Percentiles rank a stretch among this genome's conserved stretches.
Conservation (phyloP, 2,797 vertebrate genomes). For the Sebastes steindachneri region DNA sequence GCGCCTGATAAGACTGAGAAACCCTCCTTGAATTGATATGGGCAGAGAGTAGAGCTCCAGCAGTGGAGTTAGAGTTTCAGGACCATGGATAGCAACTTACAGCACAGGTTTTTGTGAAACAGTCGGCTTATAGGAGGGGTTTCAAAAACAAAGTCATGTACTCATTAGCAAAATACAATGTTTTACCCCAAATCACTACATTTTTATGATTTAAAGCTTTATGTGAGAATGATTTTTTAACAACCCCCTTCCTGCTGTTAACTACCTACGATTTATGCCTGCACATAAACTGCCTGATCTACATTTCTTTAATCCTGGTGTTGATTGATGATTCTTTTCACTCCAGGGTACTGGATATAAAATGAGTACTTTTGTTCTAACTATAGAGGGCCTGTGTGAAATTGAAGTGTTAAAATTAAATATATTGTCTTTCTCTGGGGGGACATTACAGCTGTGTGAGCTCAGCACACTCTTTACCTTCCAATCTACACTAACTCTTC, state of each 20-base stretch:
- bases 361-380: not conserved
- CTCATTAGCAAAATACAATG: not conserved
- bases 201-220: not conserved
- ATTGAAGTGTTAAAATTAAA: constrained; percentile 20
- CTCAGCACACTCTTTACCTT: not conserved
- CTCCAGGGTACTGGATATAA: constrained; percentile 3
- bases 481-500: not conserved
- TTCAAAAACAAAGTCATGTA: not conserved
- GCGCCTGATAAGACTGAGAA: not conserved
- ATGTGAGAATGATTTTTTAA: not conserved
- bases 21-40: not conserved
- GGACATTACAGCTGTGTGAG: not conserved
- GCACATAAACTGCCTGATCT: not conserved
- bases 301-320: constrained; percentile 9
- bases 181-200: not conserved
- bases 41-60: not conserved
- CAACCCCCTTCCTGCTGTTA: not conserved
- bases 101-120: not conserved
- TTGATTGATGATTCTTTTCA: constrained; percentile 42
- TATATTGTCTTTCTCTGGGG: not conserved
- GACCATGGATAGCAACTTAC: not conserved
- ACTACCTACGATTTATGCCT: constrained; percentile 36
- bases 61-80: not conserved
- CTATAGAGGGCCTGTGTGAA: not conserved
- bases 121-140: not conserved